These are phyloP conservation scores for Corythoichthys intestinalis DNA, from an alignment of 2,113 vertebrate genomes.

Conservation along the genomic window DNA sequence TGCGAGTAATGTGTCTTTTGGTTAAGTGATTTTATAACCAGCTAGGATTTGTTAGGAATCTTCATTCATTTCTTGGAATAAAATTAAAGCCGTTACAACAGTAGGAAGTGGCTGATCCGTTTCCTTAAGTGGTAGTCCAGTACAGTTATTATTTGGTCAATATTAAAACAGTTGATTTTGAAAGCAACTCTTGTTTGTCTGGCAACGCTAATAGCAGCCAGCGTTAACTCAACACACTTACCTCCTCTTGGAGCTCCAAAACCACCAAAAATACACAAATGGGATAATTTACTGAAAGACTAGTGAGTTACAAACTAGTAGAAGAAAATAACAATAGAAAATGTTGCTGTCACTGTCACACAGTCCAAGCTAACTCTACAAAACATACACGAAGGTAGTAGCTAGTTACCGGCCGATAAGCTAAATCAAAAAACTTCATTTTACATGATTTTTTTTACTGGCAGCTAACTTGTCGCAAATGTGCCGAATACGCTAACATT, in stretches of 20 bases:
- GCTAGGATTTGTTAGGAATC: neutral
- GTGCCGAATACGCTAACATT: neutral
- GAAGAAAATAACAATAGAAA: neutral
- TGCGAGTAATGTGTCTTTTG: neutral
- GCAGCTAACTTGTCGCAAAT: neutral
- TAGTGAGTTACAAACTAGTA: neutral
- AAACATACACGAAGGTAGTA: neutral
- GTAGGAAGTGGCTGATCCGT: too few species aligned
- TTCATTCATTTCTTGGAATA: too few species aligned
- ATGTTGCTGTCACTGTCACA: neutral
- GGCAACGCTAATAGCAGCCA: too few species aligned
- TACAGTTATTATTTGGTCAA: too few species aligned
- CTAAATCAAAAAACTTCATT: constrained; percentile 10
- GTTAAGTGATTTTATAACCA: neutral
- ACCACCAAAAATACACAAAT: neutral
- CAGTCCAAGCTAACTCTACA: neutral
- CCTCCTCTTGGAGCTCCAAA: neutral
- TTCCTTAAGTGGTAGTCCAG: too few species aligned
- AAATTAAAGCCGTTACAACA: too few species aligned
- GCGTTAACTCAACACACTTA: neutral
- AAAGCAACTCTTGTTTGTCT: too few species aligned
- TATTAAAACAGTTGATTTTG: too few species aligned
- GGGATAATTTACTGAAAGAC: neutral
- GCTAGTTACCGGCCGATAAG: neutral
- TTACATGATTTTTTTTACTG: neutral